Evolutionary conservation across 1,140 invertebrate species (phyloP), one percentile per base, ranked within the genome.

Genomic region (Euura saliciscinereae): DNA sequence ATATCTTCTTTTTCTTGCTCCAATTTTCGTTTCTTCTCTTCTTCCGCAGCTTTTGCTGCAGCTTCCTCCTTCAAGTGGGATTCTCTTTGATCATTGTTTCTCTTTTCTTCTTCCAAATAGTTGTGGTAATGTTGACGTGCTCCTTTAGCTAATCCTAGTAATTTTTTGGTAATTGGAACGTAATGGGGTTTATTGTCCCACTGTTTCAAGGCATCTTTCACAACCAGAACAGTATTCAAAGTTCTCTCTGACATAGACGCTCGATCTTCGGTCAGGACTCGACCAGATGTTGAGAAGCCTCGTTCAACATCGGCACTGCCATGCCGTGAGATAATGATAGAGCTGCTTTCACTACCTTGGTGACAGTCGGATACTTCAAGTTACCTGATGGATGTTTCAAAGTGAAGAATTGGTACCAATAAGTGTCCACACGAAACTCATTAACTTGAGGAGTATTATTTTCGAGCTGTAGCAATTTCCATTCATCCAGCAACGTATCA

Each of bases 381-480:
- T 70, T 64, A 45, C 72, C 68, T 28, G 69, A 6, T 51, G 43
- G 65, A 43, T 69, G 72, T 71, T 72, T 13, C 65, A 74, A 5
- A 45, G 65, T 45, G 6, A 76, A 72, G 44, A 76, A 73, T 11
- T 68, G 45, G 13, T 42, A 11, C 73, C 72, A 76, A 65, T 68
- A 70, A 66, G 45, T 43, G 8, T 75, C 64, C n/a, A 73, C 51
- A 68, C 69, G 71, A 13, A 45, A 46, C 42, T 66, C 67, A 3
- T 65, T 45, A 65, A 43, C 13, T 45, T 65, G 44, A n/a, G n/a
- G n/a, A 66, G 64, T 51, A 51, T 51, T 51, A 51, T 51, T 51
- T 46, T 76, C 73, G 44, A 69, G 11, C 70, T 76, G 75, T 2
- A 76, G 69, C 28, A 76, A 71, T 44, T 74, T 74, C 75, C 73